Percentiles rank a stretch among this genome's conserved stretches.
phyloP scores from a whole-genome alignment of 2,888 invertebrate species.

The Bedellia somnulentella region DNA sequence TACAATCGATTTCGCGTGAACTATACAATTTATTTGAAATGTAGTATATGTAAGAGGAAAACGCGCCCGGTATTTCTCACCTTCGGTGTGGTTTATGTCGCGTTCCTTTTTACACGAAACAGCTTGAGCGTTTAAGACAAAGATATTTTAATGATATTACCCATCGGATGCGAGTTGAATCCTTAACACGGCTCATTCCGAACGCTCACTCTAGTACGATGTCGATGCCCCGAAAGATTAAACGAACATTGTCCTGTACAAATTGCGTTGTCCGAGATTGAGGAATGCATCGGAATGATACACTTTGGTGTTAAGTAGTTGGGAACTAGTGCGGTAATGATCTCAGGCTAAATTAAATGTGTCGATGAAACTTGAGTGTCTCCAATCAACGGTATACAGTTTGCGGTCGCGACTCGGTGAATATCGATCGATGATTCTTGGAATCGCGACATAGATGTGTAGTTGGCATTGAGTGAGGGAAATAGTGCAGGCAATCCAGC shows the following conservation, averaged over 20 bases:
- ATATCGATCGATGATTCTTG: background rate
- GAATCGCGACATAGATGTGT: background rate
- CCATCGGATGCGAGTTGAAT: constrained; percentile 52
- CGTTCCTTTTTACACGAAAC: constrained; percentile 35
- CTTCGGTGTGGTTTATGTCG: constrained; percentile 28
- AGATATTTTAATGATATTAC: constrained; percentile 61
- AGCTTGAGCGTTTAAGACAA: constrained; percentile 49
- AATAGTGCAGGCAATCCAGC: constrained; percentile 8
- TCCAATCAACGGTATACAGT: constrained; percentile 34
- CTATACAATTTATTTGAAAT: no score
- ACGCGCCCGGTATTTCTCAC: constrained; percentile 58
- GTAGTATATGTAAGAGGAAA: no score
- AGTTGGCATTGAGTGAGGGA: background rate
- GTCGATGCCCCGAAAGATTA: constrained; percentile 53
- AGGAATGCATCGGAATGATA: constrained; percentile 32
- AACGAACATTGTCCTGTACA: constrained; percentile 36
- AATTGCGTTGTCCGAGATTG: constrained; percentile 46
- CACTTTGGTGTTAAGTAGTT: constrained; percentile 17
- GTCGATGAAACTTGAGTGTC: constrained; percentile 37
- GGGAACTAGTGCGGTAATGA: constrained; percentile 46
- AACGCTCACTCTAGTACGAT: constrained; percentile 30
- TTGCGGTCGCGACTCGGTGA: constrained; percentile 1
- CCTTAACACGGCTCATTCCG: constrained; percentile 39
- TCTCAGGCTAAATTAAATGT: constrained; percentile 53
- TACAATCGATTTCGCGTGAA: no score